These are phyloP conservation scores for Dasysyrphus tricinctus DNA, from an alignment of 2,888 invertebrate genomes.

Conservation along the genomic window DNA sequence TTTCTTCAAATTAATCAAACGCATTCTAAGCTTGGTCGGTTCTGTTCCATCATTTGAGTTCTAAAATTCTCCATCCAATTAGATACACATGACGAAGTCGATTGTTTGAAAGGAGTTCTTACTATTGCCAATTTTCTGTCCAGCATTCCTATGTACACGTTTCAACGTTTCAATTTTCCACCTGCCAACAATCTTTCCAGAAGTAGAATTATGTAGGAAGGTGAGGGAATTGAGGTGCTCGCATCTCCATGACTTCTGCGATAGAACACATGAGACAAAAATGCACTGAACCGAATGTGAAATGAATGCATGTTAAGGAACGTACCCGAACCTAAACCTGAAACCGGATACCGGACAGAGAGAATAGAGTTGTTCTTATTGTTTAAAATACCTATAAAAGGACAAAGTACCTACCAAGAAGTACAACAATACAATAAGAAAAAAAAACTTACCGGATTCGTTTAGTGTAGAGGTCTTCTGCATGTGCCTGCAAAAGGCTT, in stretches of 20 bases:
- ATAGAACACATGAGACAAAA: constrained; percentile 20
- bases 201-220: background rate
- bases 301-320: constrained; percentile 12
- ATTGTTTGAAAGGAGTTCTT: constrained; percentile 16
- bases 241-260: constrained; percentile 14
- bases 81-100: constrained; percentile 21
- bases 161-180: constrained; percentile 53
- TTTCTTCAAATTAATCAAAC: constrained; percentile 9
- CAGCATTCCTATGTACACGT: constrained; percentile 4
- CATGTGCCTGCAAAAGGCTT: constrained; percentile 82
- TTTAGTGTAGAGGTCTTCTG: constrained; percentile 81
- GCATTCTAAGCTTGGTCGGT: background rate
- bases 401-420: constrained; percentile 8
- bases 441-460: constrained; percentile 82
- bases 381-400: constrained; percentile 48
- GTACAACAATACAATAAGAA: constrained; percentile 17
- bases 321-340: too few species aligned
- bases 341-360: background rate
- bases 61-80: constrained; percentile 34
- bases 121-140: constrained; percentile 33
- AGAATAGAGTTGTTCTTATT: constrained; percentile 33
- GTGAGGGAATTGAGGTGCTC: background rate
- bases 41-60: background rate
- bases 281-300: constrained; percentile 30
- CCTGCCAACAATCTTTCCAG: constrained; percentile 9